Percentiles rank a stretch among this genome's conserved stretches.
Evolutionary conservation across 2,888 invertebrate species (phyloP).

Genomic region (Cylindroiulus punctatus): DNA sequence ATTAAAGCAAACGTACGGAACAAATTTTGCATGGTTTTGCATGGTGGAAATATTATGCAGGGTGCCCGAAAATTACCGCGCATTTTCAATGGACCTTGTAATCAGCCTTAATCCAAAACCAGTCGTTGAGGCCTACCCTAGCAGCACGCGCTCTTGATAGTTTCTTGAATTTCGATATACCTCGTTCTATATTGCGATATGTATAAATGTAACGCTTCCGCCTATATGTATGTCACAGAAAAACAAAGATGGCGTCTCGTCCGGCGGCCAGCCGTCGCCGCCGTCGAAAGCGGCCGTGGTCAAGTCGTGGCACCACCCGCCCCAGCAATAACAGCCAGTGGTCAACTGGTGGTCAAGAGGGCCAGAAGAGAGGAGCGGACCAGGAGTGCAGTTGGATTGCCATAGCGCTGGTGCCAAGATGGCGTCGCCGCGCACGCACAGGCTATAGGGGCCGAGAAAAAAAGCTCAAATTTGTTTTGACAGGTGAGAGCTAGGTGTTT

Average conservation of each 20-base stretch:
- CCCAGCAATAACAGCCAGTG: slow-evolving; percentile 6
- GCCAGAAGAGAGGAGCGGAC: neutral
- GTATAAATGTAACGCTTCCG: slow-evolving; percentile 26
- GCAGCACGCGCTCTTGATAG: neutral
- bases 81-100: too few species aligned
- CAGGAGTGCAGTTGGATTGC: neutral
- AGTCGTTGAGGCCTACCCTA: too few species aligned
- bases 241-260: slow-evolving; percentile 32
- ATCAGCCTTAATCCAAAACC: too few species aligned
- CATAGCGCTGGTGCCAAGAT: neutral
- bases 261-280: slow-evolving; percentile 10
- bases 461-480: slow-evolving; percentile 47
- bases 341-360: neutral
- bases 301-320: slow-evolving; percentile 19
- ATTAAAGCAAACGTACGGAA: too few species aligned
- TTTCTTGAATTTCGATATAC: slow-evolving; percentile 32
- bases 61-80: too few species aligned
- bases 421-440: neutral
- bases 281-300: slow-evolving; percentile 26
- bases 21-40: too few species aligned
- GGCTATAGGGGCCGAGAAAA: slow-evolving; percentile 35
- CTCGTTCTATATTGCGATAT: slow-evolving; percentile 21
- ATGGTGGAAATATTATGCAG: too few species aligned
- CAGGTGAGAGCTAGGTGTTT: slow-evolving; percentile 49
- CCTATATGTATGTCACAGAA: slow-evolving; percentile 32